These are phyloP conservation scores for Aphidius ervi DNA, from an alignment of 1,140 invertebrate genomes.

Conservation along the genomic window DNA sequence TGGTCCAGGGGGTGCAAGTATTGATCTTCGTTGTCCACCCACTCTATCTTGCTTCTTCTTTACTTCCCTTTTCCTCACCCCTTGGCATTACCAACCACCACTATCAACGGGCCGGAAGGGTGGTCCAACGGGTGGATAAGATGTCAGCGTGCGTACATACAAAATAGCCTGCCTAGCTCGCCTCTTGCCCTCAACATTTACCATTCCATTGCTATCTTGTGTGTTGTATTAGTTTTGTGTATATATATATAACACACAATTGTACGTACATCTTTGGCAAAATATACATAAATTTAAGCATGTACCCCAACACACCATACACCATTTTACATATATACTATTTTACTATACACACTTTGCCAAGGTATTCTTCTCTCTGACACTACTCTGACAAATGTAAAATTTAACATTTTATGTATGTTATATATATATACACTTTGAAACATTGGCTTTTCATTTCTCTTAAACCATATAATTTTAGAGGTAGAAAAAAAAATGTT, in stretches of 20 bases:
- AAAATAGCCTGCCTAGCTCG: slow-evolving; percentile 43
- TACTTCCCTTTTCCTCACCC: slow-evolving; percentile 26
- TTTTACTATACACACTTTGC: neutral
- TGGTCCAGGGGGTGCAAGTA: slow-evolving; percentile 45
- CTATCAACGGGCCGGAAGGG: slow-evolving; percentile 37
- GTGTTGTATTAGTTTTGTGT: slow-evolving; percentile 7
- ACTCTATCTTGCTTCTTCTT: slow-evolving; percentile 27
- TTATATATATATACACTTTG: too few relatives aligned
- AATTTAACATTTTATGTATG: too few relatives aligned
- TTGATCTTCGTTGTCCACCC: slow-evolving; percentile 30
- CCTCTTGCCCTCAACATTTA: slow-evolving; percentile 15
- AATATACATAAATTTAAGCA: slow-evolving; percentile 21
- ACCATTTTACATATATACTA: neutral
- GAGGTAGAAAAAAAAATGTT: too few relatives aligned
- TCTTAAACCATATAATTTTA: too few relatives aligned
- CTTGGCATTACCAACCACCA: slow-evolving; percentile 14
- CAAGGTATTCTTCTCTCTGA: neutral
- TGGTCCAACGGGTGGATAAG: slow-evolving; percentile 43
- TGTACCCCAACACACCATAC: slow-evolving; percentile 15
- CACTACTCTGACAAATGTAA: neutral
- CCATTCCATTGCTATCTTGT: slow-evolving; percentile 18
- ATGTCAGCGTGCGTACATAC: slow-evolving; percentile 53
- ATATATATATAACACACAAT: neutral
- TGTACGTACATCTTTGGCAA: slow-evolving; percentile 5
- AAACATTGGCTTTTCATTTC: too few relatives aligned